These are phyloP conservation scores for Lordiphosa collinella DNA, from an alignment of 1,140 invertebrate genomes.

Conservation along the genomic window DNA sequence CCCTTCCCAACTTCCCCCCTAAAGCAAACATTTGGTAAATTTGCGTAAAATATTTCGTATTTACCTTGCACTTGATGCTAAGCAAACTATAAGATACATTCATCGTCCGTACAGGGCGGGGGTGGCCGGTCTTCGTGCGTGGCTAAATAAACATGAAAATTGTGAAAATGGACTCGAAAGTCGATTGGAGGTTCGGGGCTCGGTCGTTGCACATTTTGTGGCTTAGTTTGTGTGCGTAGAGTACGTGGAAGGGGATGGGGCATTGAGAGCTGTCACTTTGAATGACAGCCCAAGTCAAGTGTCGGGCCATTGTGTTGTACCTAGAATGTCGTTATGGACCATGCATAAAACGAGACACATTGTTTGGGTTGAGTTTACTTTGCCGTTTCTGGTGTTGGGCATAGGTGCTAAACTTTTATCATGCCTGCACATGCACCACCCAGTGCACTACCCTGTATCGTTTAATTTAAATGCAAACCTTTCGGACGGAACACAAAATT, in stretches of 20 bases:
- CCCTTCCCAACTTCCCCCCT: neutral
- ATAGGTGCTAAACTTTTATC: slow-evolving; percentile 69
- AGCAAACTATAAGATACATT: slow-evolving; percentile 63
- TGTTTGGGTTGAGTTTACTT: slow-evolving; percentile 38
- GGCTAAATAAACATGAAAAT: slow-evolving; percentile 70
- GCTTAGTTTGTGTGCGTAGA: slow-evolving; percentile 20
- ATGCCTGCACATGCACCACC: slow-evolving; percentile 7
- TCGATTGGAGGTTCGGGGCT: slow-evolving; percentile 25
- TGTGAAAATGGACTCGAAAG: slow-evolving; percentile 64
- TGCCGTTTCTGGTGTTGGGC: neutral
- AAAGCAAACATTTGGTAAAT: slow-evolving; percentile 70
- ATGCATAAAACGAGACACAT: slow-evolving; percentile 69
- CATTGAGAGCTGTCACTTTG: slow-evolving; percentile 48
- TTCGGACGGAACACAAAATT: slow-evolving; percentile 44
- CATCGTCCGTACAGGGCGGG: neutral
- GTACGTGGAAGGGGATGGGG: neutral
- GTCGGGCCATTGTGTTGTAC: slow-evolving; percentile 45
- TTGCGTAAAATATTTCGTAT: slow-evolving; percentile 77
- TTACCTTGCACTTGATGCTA: slow-evolving; percentile 76
- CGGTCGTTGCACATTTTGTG: slow-evolving; percentile 67
- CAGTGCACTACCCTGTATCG: slow-evolving; percentile 27
- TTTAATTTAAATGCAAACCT: slow-evolving; percentile 76
- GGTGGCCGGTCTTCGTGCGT: slow-evolving; percentile 33
- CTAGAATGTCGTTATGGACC: slow-evolving; percentile 64
- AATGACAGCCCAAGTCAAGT: slow-evolving; percentile 76